A percentile compares a stretch with the other conserved stretches of the same genome.
These are phyloP conservation scores for Noctua comes DNA, from an alignment of 2,888 invertebrate species.

Conservation along the genomic window DNA sequence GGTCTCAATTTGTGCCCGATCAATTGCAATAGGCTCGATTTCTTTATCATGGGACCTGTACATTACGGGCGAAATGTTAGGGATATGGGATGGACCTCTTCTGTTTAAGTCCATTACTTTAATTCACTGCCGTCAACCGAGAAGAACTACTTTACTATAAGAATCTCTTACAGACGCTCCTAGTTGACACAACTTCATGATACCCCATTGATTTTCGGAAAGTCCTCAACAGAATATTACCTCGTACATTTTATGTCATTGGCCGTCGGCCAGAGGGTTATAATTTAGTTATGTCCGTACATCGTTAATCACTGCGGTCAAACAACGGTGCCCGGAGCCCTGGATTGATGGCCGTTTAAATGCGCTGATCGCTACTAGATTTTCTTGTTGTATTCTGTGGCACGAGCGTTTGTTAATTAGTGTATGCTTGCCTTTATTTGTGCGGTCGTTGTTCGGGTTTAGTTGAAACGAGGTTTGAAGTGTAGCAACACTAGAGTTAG, in stretches of 20 bases:
- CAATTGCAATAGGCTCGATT: not conserved
- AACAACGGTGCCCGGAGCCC: constrained; percentile 53
- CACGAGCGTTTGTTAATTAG: constrained; percentile 41
- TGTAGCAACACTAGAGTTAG: not conserved
- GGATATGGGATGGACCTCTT: not conserved
- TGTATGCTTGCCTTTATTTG: constrained; percentile 34
- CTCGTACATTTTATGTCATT: constrained; percentile 56
- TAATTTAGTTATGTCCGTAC: constrained; percentile 65
- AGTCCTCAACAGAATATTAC: constrained; percentile 41
- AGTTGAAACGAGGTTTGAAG: not conserved
- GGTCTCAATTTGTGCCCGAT: too few relatives aligned
- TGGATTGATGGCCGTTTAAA: constrained; percentile 62
- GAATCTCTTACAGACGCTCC: not conserved
- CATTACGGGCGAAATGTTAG: not conserved
- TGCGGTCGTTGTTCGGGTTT: not conserved
- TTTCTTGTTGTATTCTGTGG: constrained; percentile 54
- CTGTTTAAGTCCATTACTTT: too few relatives aligned
- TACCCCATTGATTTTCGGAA: constrained; percentile 35
- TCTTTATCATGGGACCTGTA: not conserved
- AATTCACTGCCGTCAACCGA: not conserved
- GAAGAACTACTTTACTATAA: not conserved
- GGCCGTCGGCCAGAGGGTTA: constrained; percentile 62
- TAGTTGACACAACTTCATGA: not conserved
- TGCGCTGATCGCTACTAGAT: constrained; percentile 52
- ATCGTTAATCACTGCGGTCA: constrained; percentile 66